Evolutionary conservation across 2,888 invertebrate species (phyloP), one percentile per base, ranked within the genome.

Genomic region (Pseudococcus jackbeardsleyi): DNA sequence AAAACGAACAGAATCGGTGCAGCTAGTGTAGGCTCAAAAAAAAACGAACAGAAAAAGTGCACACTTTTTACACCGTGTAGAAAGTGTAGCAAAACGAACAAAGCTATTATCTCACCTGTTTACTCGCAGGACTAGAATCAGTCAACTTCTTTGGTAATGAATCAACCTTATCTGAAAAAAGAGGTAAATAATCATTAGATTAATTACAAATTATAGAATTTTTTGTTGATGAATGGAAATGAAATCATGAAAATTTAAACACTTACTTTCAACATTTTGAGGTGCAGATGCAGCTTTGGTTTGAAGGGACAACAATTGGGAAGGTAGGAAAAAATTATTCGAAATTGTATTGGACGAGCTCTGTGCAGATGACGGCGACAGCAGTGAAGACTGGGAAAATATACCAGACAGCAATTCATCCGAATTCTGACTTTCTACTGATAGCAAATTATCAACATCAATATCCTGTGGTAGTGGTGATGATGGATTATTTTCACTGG

Each of bases 251-350:
- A 15, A 15, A 68, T 85, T n/a, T 48, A 0, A 33, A 33, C 82
- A 19, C 85, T 59, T 39, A 85, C 64, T 64, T 3, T 54, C 42
- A 9, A 9, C 42, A n/a, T 26, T 64, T 59, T 84, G 50, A 22
- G 22, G 19, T 54, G 8, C 17, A 0, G n/a, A 84, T 54, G 33
- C 0, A 79, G 26, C 50, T n/a, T 50, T 79, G 5, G 87, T 77
- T 33, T 88, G 22, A 8, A 88, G 84, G 3, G 84, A 85, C 9
- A 64, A 39, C 19, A 64, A 77, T 22, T 88, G 84, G 11, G 85
- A 84, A 64, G 86, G 86, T 72, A 88, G 79, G 42, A 48, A 85
- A 19, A 85, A 85, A 86, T 88, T 89, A 39, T 59, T 82, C 17
- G 46, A 59, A 11, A 26, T 15, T 2, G 64, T 22, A 79, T 68